phyloP scores from a whole-genome alignment of 2,113 vertebrate species.

The Austrofundulus limnaeus region DNA sequence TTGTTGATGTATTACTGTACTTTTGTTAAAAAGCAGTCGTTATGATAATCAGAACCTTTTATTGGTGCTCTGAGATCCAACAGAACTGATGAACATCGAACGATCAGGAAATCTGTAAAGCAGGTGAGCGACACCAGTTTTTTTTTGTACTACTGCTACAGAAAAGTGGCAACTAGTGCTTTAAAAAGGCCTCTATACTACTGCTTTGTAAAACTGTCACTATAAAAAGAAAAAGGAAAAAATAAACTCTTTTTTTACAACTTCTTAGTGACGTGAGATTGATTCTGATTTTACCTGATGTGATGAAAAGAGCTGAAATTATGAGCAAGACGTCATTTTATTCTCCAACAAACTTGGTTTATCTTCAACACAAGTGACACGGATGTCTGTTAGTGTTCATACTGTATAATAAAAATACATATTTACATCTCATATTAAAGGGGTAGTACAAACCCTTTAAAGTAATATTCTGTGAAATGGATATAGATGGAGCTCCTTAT shows the following conservation, averaged over 20 bases:
- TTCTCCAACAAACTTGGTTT: slow-evolving; percentile 36
- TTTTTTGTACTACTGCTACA: slow-evolving; percentile 47
- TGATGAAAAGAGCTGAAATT: neutral
- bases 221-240: slow-evolving; percentile 67
- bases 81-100: slow-evolving; percentile 29
- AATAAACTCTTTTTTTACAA: slow-evolving; percentile 51
- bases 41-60: slow-evolving; percentile 28
- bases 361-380: slow-evolving; percentile 17
- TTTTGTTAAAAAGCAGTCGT: slow-evolving; percentile 66
- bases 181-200: slow-evolving; percentile 69
- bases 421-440: too few species aligned
- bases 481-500: too few species aligned
- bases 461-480: slow-evolving; percentile 6
- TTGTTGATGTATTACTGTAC: slow-evolving; percentile 64
- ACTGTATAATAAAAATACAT: too few species aligned
- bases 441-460: too few species aligned
- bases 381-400: too few species aligned
- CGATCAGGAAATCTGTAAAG: slow-evolving; percentile 49
- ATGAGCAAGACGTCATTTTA: slow-evolving; percentile 19
- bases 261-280: slow-evolving; percentile 31
- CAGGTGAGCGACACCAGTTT: slow-evolving; percentile 58
- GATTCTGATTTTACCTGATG: slow-evolving; percentile 9
- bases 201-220: slow-evolving; percentile 76
- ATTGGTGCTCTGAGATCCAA: slow-evolving; percentile 56
- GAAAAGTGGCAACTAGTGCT: slow-evolving; percentile 47